Evolutionary conservation across 2,888 invertebrate species (phyloP).

Genomic region (Sisyra terminalis): DNA sequence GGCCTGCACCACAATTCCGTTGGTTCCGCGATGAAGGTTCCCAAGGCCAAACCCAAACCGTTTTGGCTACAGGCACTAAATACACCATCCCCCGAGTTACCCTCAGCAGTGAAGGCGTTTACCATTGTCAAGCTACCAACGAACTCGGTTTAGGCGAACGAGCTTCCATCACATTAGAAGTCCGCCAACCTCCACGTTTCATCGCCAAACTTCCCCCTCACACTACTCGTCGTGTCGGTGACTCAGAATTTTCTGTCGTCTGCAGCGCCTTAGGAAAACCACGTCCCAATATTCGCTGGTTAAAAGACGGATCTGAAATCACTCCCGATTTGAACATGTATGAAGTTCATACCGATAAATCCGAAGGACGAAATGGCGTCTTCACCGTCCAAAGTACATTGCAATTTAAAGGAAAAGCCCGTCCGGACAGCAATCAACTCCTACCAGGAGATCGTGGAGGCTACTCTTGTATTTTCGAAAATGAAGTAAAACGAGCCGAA

Average conservation of each 20-base stretch:
- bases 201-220: slow-evolving; percentile 68
- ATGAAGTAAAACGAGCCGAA: slow-evolving; percentile 75
- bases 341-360: slow-evolving; percentile 63
- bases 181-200: slow-evolving; percentile 78
- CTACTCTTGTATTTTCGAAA: slow-evolving; percentile 76
- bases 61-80: slow-evolving; percentile 61
- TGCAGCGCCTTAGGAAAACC: slow-evolving; percentile 85
- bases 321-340: slow-evolving; percentile 61
- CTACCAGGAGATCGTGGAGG: slow-evolving; percentile 73
- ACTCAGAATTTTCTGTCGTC: slow-evolving; percentile 59
- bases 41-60: slow-evolving; percentile 38
- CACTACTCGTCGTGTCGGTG: slow-evolving; percentile 63
- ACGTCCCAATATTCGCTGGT: slow-evolving; percentile 67
- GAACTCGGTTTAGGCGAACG: slow-evolving; percentile 75
- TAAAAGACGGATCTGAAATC: slow-evolving; percentile 69
- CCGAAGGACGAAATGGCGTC: slow-evolving; percentile 62
- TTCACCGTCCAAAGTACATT: slow-evolving; percentile 70
- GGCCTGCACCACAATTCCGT: slow-evolving; percentile 77
- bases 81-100: slow-evolving; percentile 77
- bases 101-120: slow-evolving; percentile 71
- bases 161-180: slow-evolving; percentile 69
- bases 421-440: slow-evolving; percentile 59
- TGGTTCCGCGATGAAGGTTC: slow-evolving; percentile 71
- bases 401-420: slow-evolving; percentile 60
- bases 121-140: slow-evolving; percentile 81